Evolutionary conservation across 2,888 invertebrate genomes (phyloP), one percentile per base, ranked within the genome.

Genomic region (Kuschelorhynchus macadamiae): DNA sequence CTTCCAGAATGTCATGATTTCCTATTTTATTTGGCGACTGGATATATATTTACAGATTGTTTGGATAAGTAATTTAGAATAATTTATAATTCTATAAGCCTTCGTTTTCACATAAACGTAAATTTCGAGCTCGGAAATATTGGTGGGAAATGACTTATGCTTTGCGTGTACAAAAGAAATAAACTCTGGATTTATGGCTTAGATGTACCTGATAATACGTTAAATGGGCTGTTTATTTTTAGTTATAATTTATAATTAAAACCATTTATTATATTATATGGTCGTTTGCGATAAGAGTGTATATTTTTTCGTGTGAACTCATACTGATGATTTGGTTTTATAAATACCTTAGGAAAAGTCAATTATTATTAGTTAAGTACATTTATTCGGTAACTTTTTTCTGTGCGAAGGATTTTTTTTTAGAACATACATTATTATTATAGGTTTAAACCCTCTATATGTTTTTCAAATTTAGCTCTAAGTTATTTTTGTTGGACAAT

Each of bases 181-280:
- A 60, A 55, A 47, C 63, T 21, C 16, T 46, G 39, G 50, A 67
- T 67, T 67, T 62, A 62, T 61, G 32, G 47, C 33, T 39, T 30
- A 55, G 56, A 60, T 56, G 36, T 9, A 14, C 25, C 32, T 49
- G 67, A 67, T 67, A 67, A 57, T 55, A 50, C 41, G 52, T 33
- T 52, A 61, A 60, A 67, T 67, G 46, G 67, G 36, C 67, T 67
- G 67, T 67, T 67, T 62, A 67, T 67, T 67, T 67, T 67, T 67
- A 67, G 67, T 61, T 61, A 50, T 57, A 62, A 67, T 67, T 67
- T 55, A 62, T 39, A 61, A 65, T 53, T 41, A 47, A 7, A 20
- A 12, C 57, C 57, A 36, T 60, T 67, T 62, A 50, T 61, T 59
- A 57, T 33, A 18, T 49, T 57, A 59, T 46, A 39, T 64, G 33